Evolutionary conservation across 2,113 vertebrate genomes (phyloP).

Genomic region (Ophthalmotilapia sp.): DNA sequence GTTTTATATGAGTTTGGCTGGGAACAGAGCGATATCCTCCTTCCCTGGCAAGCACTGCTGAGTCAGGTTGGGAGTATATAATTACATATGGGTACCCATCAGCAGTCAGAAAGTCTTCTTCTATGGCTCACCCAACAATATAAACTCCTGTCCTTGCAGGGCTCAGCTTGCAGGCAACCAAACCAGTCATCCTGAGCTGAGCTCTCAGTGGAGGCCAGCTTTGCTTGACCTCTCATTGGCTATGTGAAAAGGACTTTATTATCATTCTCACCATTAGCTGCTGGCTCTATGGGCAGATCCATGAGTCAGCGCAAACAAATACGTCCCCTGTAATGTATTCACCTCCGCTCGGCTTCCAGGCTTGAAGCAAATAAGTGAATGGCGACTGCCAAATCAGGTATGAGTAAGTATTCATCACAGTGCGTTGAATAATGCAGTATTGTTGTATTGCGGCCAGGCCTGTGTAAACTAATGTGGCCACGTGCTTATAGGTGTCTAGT

Average conservation of each 20-base stretch:
- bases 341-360: background rate
- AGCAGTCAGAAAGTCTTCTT: constrained; percentile 41
- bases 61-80: constrained; percentile 57
- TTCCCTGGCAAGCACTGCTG: constrained; percentile 51
- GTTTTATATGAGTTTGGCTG: background rate
- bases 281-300: constrained; percentile 12
- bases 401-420: constrained; percentile 8
- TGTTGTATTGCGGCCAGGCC: background rate
- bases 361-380: background rate
- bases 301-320: constrained; percentile 51
- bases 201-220: background rate
- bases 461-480: constrained; percentile 19
- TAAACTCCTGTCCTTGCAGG: constrained; percentile 22
- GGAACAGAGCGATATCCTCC: constrained; percentile 25
- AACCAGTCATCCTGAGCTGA: constrained; percentile 11
- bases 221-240: background rate
- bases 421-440: constrained; percentile 8
- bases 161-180: constrained; percentile 9
- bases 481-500: background rate
- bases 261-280: constrained; percentile 29
- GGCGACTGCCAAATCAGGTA: constrained; percentile 7
- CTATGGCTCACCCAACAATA: constrained; percentile 24
- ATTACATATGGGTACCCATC: constrained; percentile 63
- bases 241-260: constrained; percentile 22
- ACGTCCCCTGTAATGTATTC: constrained; percentile 19